Base-by-base conservation (phyloP, 2,888 invertebrate genomes). In the Caenorhabditis wallacei region DNA sequence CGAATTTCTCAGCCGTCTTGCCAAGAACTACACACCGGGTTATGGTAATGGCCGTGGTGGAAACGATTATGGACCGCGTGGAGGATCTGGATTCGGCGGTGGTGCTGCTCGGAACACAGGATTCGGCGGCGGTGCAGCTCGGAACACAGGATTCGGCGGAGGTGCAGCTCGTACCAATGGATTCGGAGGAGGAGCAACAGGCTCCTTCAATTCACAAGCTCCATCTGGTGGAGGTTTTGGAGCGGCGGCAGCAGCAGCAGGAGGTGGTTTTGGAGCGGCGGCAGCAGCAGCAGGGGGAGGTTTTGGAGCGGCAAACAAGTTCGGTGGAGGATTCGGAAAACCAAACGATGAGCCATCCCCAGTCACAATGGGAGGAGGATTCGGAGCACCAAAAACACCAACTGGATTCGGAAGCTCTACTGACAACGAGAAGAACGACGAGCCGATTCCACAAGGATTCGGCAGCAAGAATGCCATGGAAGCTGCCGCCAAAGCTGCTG, bases 251-350 rank as follows among this genome's bases (percentile, higher is more conserved):
- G 30, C 3, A 8, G 4, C n/a, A 30, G n/a, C n/a, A 35, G 35
- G 59, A n/a, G 30, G 30, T 8, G 8, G 30, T 8, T 30, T 30
- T 30, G 30, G 30, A 30, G 8, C 3, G 30, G 4, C 30, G 30
- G 8, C 4, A 5, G 30, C 3, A 8, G 4, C n/a, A 30, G n/a
- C n/a, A 35, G 35, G 59, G 5, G 71, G 71, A 2, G 69, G 57
- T 0, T 51, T 20, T 13, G 30, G 30, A 30, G 30, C 30, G 3
- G 30, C 30, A 30, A n/a, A n/a, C n/a, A n/a, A n/a, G n/a, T n/a
- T 8, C 24, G 64, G 75, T 3, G 40, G 66, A n/a, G 54, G 57
- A 11, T 66, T 35, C 22, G 76, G 68, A n/a, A 20, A 18, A 13
- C 18, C 64, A 0, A 51, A 51, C 51, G 64, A 53, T 46, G 68